Base-by-base conservation (phyloP, 2,797 vertebrate genomes). In the Sebastes itinus region DNA sequence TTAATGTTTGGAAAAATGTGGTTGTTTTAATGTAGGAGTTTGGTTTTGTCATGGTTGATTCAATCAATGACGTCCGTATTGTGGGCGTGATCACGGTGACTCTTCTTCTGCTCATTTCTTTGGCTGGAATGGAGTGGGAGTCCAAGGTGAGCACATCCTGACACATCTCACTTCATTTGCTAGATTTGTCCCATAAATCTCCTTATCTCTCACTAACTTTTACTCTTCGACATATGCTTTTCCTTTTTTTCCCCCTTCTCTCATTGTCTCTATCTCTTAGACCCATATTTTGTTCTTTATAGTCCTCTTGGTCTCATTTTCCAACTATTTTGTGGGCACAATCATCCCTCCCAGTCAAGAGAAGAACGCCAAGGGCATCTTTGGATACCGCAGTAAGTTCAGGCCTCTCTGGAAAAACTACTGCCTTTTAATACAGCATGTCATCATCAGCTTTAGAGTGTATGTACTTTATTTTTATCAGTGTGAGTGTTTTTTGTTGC, bases 111-210 rank as follows among this genome's bases (percentile, higher is more conserved):
- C 58, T 94, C 30, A 92, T 96, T 35, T 93, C 93, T 16, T 30
- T 96, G 80, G 95, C 95, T 72, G 94, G 95, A 72, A 94, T 96
- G 94, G 94, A 95, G 78, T 96, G 95, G 96, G 94, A 95, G 73
- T 94, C 94, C 18, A 96, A 96, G 93, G 94, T 95, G 80, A 76
- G 63, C 23, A 13, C 14, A 56, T 64, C 6, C 7, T 16, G 3
- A 56, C 2, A 35, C 30, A 20, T 27, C 9, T 81, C n/a, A 1
- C 5, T 2, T 52, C 6, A 23, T 66, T 7, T 20, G 1, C 1
- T 13, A 0, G 14, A 60, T 20, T 25, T 32, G 16, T 8, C 0
- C 1, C 2, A 28, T 22, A 20, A 4, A 65, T 33, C 5, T 30
- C 14, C 16, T 13, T n/a, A 30, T 23, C 7, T 54, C 18, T 62